phyloP scores from a whole-genome alignment of 2,888 invertebrate genomes.

The Alcis repandata region DNA sequence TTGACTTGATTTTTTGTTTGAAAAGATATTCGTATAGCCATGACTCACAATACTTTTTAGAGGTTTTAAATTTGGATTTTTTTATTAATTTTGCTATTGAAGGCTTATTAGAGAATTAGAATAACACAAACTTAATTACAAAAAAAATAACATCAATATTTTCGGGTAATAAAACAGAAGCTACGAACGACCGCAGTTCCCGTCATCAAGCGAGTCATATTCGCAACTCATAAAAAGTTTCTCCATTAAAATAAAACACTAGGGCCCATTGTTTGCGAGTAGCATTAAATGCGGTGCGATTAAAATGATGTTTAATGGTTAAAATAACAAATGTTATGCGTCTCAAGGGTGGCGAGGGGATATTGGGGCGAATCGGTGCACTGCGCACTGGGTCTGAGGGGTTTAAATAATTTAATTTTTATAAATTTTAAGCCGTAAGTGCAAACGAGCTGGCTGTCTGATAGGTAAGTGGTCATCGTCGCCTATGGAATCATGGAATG shows the following conservation, averaged over 20 bases:
- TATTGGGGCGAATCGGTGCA: constrained; percentile 30
- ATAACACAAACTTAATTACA: background rate
- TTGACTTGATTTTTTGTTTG: no score
- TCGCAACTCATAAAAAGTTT: constrained; percentile 27
- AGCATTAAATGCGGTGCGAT: constrained; percentile 59
- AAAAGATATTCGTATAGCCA: no score
- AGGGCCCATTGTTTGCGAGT: constrained; percentile 35
- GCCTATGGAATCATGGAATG: no score
- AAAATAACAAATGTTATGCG: constrained; percentile 73
- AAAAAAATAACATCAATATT: background rate
- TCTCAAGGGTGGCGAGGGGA: constrained; percentile 51
- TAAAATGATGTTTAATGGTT: constrained; percentile 70
- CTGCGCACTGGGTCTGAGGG: background rate
- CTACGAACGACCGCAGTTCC: background rate
- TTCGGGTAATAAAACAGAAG: background rate
- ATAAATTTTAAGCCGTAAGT: background rate
- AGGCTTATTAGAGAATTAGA: no score
- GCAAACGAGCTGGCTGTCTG: no score
- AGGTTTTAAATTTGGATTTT: no score
- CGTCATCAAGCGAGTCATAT: constrained; percentile 27
- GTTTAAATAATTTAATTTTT: background rate
- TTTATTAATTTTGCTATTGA: no score
- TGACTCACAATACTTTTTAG: no score
- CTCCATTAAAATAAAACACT: constrained; percentile 43
- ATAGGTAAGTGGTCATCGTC: no score